Evolutionary conservation across 2,797 vertebrate genomes (phyloP).

Genomic region (Sarcophilus harrisii): DNA sequence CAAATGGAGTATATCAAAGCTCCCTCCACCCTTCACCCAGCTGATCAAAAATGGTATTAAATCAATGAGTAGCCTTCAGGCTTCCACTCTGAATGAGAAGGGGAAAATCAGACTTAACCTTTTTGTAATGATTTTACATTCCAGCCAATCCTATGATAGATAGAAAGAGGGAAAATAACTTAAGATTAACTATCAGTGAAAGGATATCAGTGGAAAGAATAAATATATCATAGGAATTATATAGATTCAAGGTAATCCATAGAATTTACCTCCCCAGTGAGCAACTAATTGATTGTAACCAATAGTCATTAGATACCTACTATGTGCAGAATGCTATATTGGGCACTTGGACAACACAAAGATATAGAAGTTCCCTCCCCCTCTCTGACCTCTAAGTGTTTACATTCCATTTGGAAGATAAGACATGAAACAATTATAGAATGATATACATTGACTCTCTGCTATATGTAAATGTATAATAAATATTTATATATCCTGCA

Average conservation of each 20-base stretch:
- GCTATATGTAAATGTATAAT: not conserved
- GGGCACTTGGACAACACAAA: not conserved
- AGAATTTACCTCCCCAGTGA: not conserved
- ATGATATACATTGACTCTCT: not conserved
- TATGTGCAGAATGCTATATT: not conserved
- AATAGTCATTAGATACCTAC: not conserved
- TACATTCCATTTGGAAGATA: not conserved
- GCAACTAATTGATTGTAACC: not conserved
- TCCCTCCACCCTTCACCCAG: no score
- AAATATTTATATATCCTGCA: not conserved
- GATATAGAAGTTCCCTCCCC: not conserved
- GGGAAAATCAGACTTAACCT: not conserved
- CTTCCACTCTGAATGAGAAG: not conserved
- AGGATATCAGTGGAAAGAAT: not conserved
- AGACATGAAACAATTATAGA: not conserved
- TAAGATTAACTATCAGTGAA: not conserved
- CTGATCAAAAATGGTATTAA: no score
- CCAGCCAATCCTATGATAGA: not conserved
- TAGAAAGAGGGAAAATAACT: not conserved
- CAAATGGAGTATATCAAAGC: not conserved
- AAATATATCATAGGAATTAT: not conserved
- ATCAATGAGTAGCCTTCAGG: not conserved
- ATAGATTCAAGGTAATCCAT: not conserved
- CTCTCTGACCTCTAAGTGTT: not conserved
- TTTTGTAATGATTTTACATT: not conserved